Evolutionary conservation across 2,113 vertebrate species (phyloP), one percentile per base, ranked within the genome.

Genomic region (Boulengerochromis microlepis): DNA sequence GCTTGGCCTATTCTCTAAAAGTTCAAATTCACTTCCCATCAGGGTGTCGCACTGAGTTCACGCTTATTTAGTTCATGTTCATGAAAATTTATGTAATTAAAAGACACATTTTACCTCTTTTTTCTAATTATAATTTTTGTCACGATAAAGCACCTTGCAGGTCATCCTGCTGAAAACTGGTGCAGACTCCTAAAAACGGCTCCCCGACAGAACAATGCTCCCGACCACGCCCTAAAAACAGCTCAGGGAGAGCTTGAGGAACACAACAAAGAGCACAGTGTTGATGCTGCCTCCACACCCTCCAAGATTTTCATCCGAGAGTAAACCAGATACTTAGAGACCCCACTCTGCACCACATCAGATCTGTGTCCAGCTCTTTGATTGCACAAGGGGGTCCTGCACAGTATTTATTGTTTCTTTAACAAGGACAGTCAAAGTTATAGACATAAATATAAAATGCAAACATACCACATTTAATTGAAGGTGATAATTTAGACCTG

Each of bases 221-320:
- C 12, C 13, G 1, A 18, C 40, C 69, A 74, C 40, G 24, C 69
- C 15, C 22, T 0, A 26, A 26, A 26, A 29, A 47, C 40, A 29
- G 69, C 69, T 74, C 40, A 18, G 15, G 69, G 16, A 47, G 15
- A 5, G 0, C 15, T 47, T 0, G 22, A 76, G 22, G 22, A 76
- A 26, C 13, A 74, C 40, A 45, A 74, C 69, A 74, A 74, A 74
- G 8, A 74, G 8, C 38, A 15, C 12, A 74, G 66, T 26, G 38
- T 42, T 26, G 40, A 0, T 26, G 13, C 40, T 0, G 40, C 22
- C 8, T 0, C 40, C 69, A 26, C 22, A 11, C 38, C 38, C 40
- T 42, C 69, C 13, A 45, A 74, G 38, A 10, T 26, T 74, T 74
- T 0, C 12, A 45, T 74, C 22, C 12, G 1, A 45, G 22, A 74